These are phyloP conservation scores for Ibycter americanus DNA, from an alignment of 2,797 vertebrate genomes.

Conservation along the genomic window DNA sequence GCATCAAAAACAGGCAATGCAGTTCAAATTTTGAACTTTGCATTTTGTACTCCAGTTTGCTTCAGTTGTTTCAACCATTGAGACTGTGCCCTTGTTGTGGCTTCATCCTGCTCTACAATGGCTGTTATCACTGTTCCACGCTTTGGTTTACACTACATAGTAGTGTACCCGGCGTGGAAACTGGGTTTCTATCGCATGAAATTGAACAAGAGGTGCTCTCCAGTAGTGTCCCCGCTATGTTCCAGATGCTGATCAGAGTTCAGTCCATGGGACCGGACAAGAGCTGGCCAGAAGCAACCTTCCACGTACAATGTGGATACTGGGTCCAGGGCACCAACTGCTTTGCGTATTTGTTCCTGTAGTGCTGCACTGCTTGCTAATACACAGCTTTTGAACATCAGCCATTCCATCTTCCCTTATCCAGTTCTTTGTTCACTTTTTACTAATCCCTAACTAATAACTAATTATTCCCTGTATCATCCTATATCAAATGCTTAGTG, in stretches of 20 bases:
- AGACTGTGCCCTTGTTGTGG: neutral
- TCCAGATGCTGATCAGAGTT: neutral
- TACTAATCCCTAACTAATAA: neutral
- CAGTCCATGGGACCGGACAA: neutral
- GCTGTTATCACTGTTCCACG: neutral
- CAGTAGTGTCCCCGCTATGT: neutral
- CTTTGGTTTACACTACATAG: fast-evolving
- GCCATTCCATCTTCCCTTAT: neutral
- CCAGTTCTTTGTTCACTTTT: neutral
- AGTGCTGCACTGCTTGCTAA: neutral
- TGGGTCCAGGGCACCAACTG: neutral
- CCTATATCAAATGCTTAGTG: neutral
- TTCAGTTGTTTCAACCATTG: neutral
- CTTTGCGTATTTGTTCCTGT: neutral
- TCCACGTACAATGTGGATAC: neutral
- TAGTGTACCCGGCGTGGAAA: neutral
- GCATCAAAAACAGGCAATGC: neutral
- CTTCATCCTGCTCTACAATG: neutral
- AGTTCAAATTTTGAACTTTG: neutral
- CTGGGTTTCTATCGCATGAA: neutral
- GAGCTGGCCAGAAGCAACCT: neutral
- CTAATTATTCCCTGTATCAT: neutral
- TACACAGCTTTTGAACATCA: neutral
- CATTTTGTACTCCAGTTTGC: neutral
- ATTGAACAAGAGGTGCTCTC: neutral